Evolutionary conservation across 2,888 invertebrate species (phyloP).

Genomic region (Habroteleia sp.): DNA sequence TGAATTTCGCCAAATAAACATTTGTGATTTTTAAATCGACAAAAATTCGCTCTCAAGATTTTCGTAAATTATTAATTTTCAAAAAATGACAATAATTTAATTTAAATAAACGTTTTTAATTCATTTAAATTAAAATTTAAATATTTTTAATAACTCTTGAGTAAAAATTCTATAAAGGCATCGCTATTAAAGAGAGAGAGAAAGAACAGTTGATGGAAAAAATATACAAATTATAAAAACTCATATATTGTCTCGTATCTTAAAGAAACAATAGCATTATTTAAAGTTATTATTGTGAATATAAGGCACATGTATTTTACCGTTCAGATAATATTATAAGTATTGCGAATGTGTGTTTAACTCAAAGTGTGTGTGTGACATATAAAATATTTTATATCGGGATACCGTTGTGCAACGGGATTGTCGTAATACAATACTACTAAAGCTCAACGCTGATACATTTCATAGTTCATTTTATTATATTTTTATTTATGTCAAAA

Average conservation of each 20-base stretch:
- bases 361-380: conserved; percentile 39
- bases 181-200: too few relatives aligned
- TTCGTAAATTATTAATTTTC: conserved; percentile 1
- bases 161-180: too few relatives aligned
- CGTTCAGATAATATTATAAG: conserved; percentile 37
- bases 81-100: too few relatives aligned
- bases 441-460: conserved; percentile 46
- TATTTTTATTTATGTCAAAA: too few relatives aligned
- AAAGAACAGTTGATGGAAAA: too few relatives aligned
- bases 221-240: too few relatives aligned
- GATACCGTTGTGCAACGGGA: conserved; percentile 54
- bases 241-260: too few relatives aligned
- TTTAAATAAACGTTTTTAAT: too few relatives aligned
- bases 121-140: too few relatives aligned
- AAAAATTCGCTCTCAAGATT: conserved; percentile 11
- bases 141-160: too few relatives aligned
- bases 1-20: conserved; percentile 32
- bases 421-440: conserved; percentile 46
- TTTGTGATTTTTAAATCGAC: conserved; percentile 23
- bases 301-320: conserved; percentile 33
- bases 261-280: conserved; percentile 17
- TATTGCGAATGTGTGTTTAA: conserved; percentile 9
- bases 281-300: conserved; percentile 18
- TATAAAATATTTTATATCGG: conserved; percentile 49
- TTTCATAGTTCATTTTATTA: conserved; percentile 30